Conservation (phyloP, 2,888 invertebrate genomes). For the Blastobasis lacticolella region DNA sequence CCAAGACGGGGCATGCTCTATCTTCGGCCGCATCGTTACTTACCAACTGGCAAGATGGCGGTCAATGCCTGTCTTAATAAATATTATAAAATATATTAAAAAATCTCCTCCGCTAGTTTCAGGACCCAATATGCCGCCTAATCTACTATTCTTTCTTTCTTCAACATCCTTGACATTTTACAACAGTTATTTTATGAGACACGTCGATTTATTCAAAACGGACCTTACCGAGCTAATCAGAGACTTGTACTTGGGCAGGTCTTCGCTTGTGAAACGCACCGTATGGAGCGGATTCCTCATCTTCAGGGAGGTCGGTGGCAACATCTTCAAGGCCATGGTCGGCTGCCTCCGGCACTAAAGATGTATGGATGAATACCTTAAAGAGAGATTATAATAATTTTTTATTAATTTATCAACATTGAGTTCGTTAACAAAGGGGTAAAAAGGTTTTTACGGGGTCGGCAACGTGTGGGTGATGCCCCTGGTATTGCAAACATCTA, state of each 20-base stretch:
- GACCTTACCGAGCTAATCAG: slow-evolving; percentile 31
- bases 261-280: slow-evolving; percentile 54
- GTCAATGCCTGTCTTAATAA: too few species aligned
- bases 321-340: slow-evolving; percentile 36
- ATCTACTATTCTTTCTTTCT: too few species aligned
- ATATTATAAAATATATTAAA: too few species aligned
- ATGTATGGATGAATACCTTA: background rate
- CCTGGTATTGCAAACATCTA: too few species aligned
- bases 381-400: background rate
- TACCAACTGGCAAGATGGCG: too few species aligned
- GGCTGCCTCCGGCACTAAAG: background rate
- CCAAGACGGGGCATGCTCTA: too few species aligned
- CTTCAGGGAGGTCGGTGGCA: slow-evolving; percentile 30
- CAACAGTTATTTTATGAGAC: background rate
- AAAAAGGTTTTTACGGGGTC: background rate
- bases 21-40: too few species aligned
- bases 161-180: background rate
- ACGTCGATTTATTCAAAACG: background rate
- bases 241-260: slow-evolving; percentile 50
- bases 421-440: background rate
- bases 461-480: background rate
- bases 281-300: slow-evolving; percentile 35
- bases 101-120: too few species aligned
- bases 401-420: background rate
- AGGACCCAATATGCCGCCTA: too few species aligned